Conservation (phyloP, 2,113 vertebrate species). For the Zosterops japonicus region DNA sequence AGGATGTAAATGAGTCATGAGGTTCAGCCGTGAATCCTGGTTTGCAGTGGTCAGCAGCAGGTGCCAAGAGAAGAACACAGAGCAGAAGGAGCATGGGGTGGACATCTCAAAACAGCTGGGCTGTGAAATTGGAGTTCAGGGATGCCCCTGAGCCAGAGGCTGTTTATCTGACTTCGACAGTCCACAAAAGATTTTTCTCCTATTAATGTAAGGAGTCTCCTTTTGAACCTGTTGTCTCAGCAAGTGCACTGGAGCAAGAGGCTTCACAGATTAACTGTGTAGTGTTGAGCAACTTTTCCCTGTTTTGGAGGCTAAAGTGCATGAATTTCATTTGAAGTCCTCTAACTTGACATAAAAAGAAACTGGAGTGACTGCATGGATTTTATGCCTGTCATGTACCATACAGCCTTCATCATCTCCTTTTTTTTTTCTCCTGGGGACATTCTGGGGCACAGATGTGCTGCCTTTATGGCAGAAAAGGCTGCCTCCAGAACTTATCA, state of each 20-base stretch:
- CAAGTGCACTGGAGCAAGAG: background rate
- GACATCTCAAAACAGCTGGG: background rate
- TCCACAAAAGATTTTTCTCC: background rate
- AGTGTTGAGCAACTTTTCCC: background rate
- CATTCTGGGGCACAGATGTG: background rate
- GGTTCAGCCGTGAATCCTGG: background rate
- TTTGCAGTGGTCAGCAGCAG: background rate
- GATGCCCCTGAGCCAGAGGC: background rate
- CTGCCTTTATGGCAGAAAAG: background rate
- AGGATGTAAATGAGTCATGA: background rate
- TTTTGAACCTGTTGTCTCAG: background rate
- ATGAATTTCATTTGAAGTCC: background rate
- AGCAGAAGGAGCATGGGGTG: background rate
- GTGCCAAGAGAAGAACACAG: background rate
- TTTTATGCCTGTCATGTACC: background rate
- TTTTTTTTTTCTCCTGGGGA: background rate
- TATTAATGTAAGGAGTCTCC: background rate
- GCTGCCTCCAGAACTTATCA: background rate
- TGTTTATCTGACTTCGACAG: background rate
- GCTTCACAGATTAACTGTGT: accelerated
- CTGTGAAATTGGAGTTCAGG: background rate
- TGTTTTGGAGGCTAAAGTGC: background rate
- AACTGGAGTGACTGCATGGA: background rate
- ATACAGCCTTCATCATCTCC: background rate
- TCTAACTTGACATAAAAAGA: background rate